Evolutionary conservation across 2,888 invertebrate genomes (phyloP).

Genomic region (Caenorhabditis sp.): DNA sequence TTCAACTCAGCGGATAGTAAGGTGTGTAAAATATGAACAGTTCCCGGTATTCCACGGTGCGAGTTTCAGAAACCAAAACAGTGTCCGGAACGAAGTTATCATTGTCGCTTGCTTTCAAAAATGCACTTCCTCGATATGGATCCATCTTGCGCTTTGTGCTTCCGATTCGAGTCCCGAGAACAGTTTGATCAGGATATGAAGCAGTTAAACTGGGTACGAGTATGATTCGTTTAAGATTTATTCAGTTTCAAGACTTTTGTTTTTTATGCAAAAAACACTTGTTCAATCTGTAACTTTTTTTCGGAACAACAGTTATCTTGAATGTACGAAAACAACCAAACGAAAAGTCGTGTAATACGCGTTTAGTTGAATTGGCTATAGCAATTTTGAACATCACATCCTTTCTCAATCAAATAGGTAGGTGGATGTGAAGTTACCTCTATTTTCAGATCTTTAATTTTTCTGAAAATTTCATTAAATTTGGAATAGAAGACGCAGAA

Average conservation of each 20-base stretch:
- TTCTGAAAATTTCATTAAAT: no score
- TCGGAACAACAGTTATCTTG: no score
- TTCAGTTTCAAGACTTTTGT: no score
- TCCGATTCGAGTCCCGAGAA: slow-evolving; percentile 56
- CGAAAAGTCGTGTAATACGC: no score
- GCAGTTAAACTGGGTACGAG: slow-evolving; percentile 61
- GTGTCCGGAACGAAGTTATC: slow-evolving; percentile 65
- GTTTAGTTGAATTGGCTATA: no score
- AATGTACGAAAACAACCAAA: no score
- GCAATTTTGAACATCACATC: no score
- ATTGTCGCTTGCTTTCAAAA: slow-evolving; percentile 72
- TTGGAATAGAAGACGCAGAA: no score
- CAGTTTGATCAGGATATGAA: slow-evolving; percentile 64
- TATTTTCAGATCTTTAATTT: no score
- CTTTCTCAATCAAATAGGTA: no score
- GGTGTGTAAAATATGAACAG: slow-evolving; percentile 8
- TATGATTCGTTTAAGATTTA: no score
- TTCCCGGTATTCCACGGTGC: background rate
- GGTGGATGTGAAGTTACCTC: no score
- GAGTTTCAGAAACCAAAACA: slow-evolving; percentile 54
- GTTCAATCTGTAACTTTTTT: background rate
- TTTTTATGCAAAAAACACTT: background rate
- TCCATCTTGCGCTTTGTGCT: slow-evolving; percentile 80
- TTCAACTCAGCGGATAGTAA: slow-evolving; percentile 24
- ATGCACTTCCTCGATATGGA: slow-evolving; percentile 73